Evolutionary conservation across 2,797 vertebrate species (phyloP), one percentile per base, ranked within the genome.

Genomic region (Simalia tracyae): DNA sequence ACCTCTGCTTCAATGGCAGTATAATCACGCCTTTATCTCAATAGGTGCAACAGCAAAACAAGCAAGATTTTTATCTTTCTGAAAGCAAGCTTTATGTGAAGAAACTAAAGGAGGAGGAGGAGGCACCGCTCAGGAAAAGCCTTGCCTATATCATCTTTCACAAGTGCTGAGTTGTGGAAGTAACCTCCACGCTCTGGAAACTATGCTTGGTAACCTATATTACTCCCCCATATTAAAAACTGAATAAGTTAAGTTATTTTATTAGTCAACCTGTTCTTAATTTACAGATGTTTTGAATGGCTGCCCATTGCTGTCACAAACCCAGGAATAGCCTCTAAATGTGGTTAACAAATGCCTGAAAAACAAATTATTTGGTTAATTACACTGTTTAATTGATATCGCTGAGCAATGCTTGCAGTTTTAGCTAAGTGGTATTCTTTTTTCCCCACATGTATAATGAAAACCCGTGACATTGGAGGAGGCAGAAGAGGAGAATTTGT

Each of bases 281-380:
- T 86, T 89, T 86, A 63, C 60, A 63, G 84, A 86, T 36, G 17
- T n/a, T 66, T 31, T 66, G 54, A 91, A 88, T 84, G 66, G 36
- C 26, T 54, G 54, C 28, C 36, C 54, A 54, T 92, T 89, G 56
- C 56, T 86, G 64, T 54, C 61, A 81, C 9, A 22, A 31, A 54
- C 36, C 28, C 76, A 61, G 76, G 72, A 88, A 93, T 31, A 68
- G 76, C 56, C 87, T 72, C 36, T 85, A n/a, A 90, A 89, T 28
- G 8, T 22, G 17, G 22, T 87, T 84, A 66, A 88, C 68, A 81
- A 88, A 90, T 90, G n/a, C 28, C 85, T 84, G 59, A 76, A 63
- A 87, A 81, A 90, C 88, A 90, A 87, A 92, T 92, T 87, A 90
- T 66, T 87, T 86, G n/a, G 46, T 88, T 92, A 92, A 90, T 90